Percentiles rank a stretch among this genome's conserved stretches.
Conservation (phyloP, 2,888 invertebrate genomes). For the Campoplex nolae region DNA sequence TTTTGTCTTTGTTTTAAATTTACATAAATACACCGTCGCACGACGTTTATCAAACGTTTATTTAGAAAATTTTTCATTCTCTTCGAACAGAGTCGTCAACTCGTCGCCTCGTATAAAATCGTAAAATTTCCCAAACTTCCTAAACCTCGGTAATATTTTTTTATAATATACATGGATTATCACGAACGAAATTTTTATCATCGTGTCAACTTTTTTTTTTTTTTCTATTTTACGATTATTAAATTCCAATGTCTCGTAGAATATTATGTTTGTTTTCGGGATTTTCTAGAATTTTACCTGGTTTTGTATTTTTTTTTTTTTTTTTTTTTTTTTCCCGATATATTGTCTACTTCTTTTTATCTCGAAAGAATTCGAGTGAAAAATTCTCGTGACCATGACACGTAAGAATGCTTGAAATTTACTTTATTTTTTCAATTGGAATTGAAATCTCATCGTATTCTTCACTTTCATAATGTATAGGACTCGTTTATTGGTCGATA, state of each 20-base stretch:
- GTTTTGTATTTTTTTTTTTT: neutral
- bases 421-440: neutral
- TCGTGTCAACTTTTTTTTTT: neutral
- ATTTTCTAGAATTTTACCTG: neutral
- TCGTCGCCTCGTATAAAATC: neutral
- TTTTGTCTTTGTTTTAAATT: neutral
- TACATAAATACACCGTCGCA: neutral
- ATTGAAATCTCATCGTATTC: neutral
- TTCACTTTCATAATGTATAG: no score
- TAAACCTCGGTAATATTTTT: neutral
- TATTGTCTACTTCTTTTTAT: neutral
- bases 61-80: neutral
- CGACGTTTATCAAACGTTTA: neutral
- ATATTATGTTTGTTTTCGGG: neutral
- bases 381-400: neutral
- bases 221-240: neutral
- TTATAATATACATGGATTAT: neutral
- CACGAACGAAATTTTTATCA: neutral
- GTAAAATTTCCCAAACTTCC: neutral
- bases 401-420: neutral
- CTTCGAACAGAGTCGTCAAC: neutral
- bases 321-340: neutral
- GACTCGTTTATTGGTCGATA: no score
- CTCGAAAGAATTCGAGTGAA: neutral
- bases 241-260: neutral